A percentile compares a stretch with the other conserved stretches of the same genome.
Evolutionary conservation across 2,888 invertebrate species (phyloP).

Genomic region (Chalcosyrphus nemorum): DNA sequence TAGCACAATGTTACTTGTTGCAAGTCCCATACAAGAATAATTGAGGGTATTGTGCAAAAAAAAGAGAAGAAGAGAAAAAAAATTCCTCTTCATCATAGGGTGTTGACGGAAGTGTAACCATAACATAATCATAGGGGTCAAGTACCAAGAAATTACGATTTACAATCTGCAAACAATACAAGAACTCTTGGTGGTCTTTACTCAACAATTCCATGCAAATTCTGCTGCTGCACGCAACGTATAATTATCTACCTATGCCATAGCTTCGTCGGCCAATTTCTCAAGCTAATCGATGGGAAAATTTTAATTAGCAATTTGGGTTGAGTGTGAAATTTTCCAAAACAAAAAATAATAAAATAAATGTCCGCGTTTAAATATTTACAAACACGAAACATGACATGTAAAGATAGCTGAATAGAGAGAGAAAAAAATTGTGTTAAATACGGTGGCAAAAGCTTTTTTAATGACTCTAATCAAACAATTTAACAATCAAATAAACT

Average conservation of each 20-base stretch:
- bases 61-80: not conserved
- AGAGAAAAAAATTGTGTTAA: conserved; percentile 47
- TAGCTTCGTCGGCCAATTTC: conserved; percentile 11
- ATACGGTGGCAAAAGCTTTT: conserved; percentile 74
- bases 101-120: conserved; percentile 73
- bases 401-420: not conserved
- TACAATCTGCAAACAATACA: conserved; percentile 68
- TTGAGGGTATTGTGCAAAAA: conserved; percentile 63
- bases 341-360: conserved; percentile 25
- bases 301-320: conserved; percentile 77
- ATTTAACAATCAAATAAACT: conserved; percentile 74
- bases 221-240: conserved; percentile 46
- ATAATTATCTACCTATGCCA: conserved; percentile 65
- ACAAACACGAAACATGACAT: not conserved
- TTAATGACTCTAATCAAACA: conserved; percentile 81
- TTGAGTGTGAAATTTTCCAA: conserved; percentile 66
- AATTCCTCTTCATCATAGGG: conserved; percentile 40
- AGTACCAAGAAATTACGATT: conserved; percentile 72
- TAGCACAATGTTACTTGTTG: conserved; percentile 64
- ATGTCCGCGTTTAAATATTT: conserved; percentile 24
- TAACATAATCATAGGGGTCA: conserved; percentile 76
- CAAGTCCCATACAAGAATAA: conserved; percentile 64
- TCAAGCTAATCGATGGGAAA: conserved; percentile 76
- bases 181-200: conserved; percentile 54
- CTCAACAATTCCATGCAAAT: conserved; percentile 44